These are phyloP conservation scores for Tragelaphus strepsiceros DNA, from an alignment of 2,113 vertebrate species.

Conservation along the genomic window DNA sequence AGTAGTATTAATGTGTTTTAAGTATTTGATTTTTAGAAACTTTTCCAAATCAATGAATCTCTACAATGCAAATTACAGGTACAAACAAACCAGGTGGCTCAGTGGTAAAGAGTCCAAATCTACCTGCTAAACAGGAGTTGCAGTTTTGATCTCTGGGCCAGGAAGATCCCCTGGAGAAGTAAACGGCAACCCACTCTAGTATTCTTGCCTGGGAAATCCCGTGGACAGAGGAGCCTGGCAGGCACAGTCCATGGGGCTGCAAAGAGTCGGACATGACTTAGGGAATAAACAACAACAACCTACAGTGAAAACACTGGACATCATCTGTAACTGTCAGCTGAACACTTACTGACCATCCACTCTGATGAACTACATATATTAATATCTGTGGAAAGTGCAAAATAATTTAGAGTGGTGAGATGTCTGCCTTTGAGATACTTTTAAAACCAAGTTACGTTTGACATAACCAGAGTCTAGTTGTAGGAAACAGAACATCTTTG, in stretches of 20 bases:
- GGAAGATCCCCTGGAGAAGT: neutral
- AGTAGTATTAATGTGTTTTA: neutral
- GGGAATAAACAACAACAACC: neutral
- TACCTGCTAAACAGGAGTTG: neutral
- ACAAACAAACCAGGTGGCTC: neutral
- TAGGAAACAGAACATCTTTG: conserved; percentile 31
- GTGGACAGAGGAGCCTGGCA: neutral
- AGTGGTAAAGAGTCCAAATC: neutral
- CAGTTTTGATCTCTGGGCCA: neutral
- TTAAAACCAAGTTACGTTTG: neutral
- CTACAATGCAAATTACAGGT: neutral
- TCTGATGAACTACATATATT: neutral
- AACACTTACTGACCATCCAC: neutral
- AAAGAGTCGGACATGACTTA: neutral
- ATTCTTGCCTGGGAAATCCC: neutral
- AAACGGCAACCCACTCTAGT: neutral
- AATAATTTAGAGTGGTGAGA: neutral
- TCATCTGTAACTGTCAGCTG: neutral
- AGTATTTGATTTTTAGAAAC: neutral
- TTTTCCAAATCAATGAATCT: conserved; percentile 21
- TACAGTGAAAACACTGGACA: neutral
- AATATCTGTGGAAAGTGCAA: conserved; percentile 1
- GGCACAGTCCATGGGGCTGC: neutral
- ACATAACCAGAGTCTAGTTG: neutral
- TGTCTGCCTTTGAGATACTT: neutral